Evolutionary conservation across 2,113 vertebrate genomes (phyloP), one percentile per base, ranked within the genome.

Genomic region (rabbit (Oryctolagus cuniculus)): DNA sequence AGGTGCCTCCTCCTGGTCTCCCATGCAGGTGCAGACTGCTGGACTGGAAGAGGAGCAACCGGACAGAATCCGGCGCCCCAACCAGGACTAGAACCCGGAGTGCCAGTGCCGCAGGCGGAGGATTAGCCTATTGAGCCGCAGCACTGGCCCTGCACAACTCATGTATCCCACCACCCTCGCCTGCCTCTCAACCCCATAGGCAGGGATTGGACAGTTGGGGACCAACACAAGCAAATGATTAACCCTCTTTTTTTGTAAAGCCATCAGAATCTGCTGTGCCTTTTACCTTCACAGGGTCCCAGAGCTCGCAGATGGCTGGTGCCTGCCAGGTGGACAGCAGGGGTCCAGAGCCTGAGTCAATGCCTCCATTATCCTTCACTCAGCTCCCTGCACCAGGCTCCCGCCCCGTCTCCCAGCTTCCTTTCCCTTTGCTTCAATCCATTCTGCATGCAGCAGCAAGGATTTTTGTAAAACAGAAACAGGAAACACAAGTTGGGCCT

Each of bases 111-210:
- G 7, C 44, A 44, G 44, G 44, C 44, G 7, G 44, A 44, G 44
- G 44, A 44, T 44, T 44, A 44, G 44, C 44, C 44, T 44, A 44
- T 6, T 44, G 44, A 44, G 44, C 44, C 7, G 7, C 6, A 7
- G 44, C 44, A 44, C 44, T 1, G 7, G 44, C 44, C 93, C 97
- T 97, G n/a, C n/a, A n/a, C n/a, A n/a, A n/a, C n/a, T n/a, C n/a
- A n/a, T n/a, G n/a, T n/a, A n/a, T n/a, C n/a, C n/a, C n/a, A n/a
- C n/a, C n/a, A n/a, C n/a, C n/a, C n/a, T n/a, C n/a, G n/a, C n/a
- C n/a, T n/a, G n/a, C n/a, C n/a, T n/a, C n/a, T n/a, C n/a, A n/a
- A n/a, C n/a, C n/a, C n/a, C n/a, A n/a, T n/a, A n/a, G n/a, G n/a
- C n/a, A n/a, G n/a, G n/a, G n/a, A n/a, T n/a, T n/a, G n/a, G n/a